These are phyloP conservation scores for Mesitornis unicolor DNA, from an alignment of 2,113 vertebrate genomes.

Conservation along the genomic window DNA sequence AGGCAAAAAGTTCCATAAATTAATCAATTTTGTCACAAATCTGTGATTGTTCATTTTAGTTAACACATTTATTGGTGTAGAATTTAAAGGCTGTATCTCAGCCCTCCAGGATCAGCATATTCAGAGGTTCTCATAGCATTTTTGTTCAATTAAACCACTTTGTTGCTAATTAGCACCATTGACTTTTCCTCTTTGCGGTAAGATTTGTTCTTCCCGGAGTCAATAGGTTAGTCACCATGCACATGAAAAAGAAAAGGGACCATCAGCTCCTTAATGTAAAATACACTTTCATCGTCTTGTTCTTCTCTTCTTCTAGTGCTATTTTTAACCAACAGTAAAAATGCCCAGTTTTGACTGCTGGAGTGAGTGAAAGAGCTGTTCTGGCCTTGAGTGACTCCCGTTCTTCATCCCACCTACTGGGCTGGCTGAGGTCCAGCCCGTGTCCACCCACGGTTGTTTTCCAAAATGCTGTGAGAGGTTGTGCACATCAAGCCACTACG, in stretches of 20 bases:
- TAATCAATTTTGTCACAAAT: background rate
- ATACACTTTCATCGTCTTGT: background rate
- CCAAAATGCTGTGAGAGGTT: background rate
- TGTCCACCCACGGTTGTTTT: fast-evolving
- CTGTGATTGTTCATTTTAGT: background rate
- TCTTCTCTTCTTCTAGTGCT: background rate
- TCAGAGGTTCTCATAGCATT: background rate
- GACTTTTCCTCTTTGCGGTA: background rate
- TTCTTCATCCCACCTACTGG: background rate
- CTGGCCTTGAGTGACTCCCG: too few species aligned
- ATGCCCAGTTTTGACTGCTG: background rate
- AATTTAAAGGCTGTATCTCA: background rate
- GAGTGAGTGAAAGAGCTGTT: background rate
- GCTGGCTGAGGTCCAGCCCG: background rate
- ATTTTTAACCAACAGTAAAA: background rate
- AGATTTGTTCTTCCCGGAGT: background rate
- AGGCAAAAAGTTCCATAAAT: background rate
- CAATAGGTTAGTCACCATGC: background rate
- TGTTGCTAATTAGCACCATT: background rate
- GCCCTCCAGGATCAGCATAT: background rate
- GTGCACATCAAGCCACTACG: fast-evolving
- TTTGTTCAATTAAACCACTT: background rate
- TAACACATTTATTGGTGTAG: background rate
- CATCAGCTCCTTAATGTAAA: background rate
- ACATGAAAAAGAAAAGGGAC: background rate